phyloP scores from a whole-genome alignment of 2,113 vertebrate genomes.

The Hippocampus barbouri region DNA sequence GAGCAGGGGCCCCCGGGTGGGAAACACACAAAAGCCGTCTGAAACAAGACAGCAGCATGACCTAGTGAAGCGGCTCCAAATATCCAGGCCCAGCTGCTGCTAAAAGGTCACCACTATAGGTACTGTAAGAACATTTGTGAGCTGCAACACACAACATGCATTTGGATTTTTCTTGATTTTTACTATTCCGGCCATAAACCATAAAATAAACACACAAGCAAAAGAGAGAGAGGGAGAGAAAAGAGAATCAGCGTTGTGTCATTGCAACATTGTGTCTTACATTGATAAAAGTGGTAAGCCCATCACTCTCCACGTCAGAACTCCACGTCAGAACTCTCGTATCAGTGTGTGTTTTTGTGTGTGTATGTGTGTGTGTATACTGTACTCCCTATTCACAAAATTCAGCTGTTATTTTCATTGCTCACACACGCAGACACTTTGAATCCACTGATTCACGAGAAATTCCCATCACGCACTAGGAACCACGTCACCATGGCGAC shows the following conservation, averaged over 20 bases:
- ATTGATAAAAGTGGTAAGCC: background rate
- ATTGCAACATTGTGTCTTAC: background rate
- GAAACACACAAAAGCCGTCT: slow-evolving; percentile 21
- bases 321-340: background rate
- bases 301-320: background rate
- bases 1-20: slow-evolving; percentile 12
- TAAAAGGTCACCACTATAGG: background rate
- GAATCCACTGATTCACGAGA: slow-evolving; percentile 8
- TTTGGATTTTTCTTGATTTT: background rate
- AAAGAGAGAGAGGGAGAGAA: too few species aligned
- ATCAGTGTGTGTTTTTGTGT: slow-evolving; percentile 19
- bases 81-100: background rate
- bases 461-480: slow-evolving; percentile 4
- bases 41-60: background rate
- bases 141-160: background rate
- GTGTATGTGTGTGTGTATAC: slow-evolving; percentile 5
- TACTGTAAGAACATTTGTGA: background rate
- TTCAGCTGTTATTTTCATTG: slow-evolving; percentile 23
- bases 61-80: background rate
- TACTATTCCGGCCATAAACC: background rate
- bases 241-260: background rate
- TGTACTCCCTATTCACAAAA: slow-evolving; percentile 27
- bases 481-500: background rate
- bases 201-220: background rate
- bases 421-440: slow-evolving; percentile 7